Conservation (phyloP, 1,140 invertebrate species). For the Ips typographus region DNA sequence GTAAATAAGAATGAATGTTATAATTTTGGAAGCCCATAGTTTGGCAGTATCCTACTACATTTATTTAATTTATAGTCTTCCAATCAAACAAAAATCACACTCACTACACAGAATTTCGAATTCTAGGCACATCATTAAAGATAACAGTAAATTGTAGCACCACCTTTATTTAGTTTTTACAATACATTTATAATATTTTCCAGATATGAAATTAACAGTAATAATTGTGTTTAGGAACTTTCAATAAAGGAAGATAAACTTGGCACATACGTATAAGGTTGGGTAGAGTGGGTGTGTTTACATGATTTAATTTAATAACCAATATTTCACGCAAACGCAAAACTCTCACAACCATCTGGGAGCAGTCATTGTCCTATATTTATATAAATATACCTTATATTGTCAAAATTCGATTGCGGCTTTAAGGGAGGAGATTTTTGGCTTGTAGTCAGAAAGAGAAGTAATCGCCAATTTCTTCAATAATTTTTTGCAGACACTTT, state of each 20-base stretch:
- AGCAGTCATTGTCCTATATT: not conserved
- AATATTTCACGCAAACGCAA: not conserved
- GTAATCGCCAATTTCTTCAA: not conserved
- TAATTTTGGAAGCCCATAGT: slow-evolving; percentile 16
- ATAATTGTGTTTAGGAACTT: slow-evolving; percentile 6
- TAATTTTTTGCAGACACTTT: slow-evolving; percentile 21
- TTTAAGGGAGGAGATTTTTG: not conserved
- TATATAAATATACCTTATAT: slow-evolving; percentile 2
- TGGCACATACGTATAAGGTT: not conserved
- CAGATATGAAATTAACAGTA: not conserved
- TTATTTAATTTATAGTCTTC: no score
- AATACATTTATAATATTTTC: not conserved
- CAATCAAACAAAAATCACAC: no score
- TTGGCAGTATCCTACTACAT: slow-evolving; percentile 7
- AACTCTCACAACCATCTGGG: slow-evolving; percentile 3
- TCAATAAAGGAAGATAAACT: slow-evolving; percentile 4
- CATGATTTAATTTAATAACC: not conserved
- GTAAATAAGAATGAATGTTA: slow-evolving; percentile 2
- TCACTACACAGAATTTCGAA: not conserved
- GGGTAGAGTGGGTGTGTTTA: no score
- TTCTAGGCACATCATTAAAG: not conserved
- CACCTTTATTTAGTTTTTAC: not conserved
- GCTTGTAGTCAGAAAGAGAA: not conserved
- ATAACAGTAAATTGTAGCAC: not conserved
- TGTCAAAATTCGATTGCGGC: slow-evolving; percentile 13